phyloP scores from a whole-genome alignment of 2,888 invertebrate species.

The Himalopsyche japonica region DNA sequence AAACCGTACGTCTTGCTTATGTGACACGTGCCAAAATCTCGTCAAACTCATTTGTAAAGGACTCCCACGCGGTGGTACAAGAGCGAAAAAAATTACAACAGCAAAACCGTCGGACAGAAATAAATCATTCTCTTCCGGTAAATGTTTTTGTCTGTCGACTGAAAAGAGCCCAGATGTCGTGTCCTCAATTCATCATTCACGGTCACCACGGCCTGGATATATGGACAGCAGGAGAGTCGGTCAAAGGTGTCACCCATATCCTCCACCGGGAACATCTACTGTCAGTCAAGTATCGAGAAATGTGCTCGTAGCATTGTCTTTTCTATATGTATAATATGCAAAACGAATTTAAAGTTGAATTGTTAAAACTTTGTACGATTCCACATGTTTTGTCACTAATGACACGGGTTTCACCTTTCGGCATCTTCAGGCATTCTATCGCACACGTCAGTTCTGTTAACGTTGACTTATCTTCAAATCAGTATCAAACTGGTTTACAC shows the following conservation, averaged over 20 bases:
- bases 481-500: too few species aligned
- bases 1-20: not conserved
- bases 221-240: not conserved
- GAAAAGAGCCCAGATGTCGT: not conserved
- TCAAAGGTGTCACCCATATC: not conserved
- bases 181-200: not conserved
- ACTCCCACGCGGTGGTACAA: not conserved
- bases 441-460: too few species aligned
- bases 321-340: too few species aligned
- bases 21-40: not conserved
- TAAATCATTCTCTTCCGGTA: not conserved
- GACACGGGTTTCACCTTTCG: too few species aligned
- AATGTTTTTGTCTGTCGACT: not conserved
- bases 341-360: too few species aligned
- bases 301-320: too few species aligned
- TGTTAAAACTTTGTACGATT: too few species aligned
- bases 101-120: not conserved
- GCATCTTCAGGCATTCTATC: too few species aligned
- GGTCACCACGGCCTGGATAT: not conserved
- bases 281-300: too few species aligned
- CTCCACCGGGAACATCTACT: not conserved
- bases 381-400: too few species aligned
- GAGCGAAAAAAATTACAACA: not conserved
- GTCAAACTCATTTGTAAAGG: not conserved
- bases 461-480: too few species aligned